These are phyloP conservation scores for Coreoperca whiteheadi DNA, from an alignment of 2,113 vertebrate genomes.

Conservation along the genomic window DNA sequence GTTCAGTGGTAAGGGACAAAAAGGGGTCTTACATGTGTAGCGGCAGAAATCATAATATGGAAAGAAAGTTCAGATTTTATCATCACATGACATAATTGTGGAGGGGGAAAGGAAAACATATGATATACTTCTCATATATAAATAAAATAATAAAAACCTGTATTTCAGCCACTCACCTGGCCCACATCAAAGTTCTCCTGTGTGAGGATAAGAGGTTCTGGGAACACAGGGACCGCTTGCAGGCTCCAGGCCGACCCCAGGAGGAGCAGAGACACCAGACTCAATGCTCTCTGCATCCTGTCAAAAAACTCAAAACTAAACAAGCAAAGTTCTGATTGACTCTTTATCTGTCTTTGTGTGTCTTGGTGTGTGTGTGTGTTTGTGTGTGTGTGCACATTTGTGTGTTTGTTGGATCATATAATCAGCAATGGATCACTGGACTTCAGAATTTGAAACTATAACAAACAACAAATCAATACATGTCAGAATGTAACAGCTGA, in stretches of 20 bases:
- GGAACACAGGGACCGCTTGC: constrained; percentile 24
- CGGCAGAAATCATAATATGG: background rate
- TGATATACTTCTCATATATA: background rate
- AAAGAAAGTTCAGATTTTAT: background rate
- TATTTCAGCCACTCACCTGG: constrained; percentile 80
- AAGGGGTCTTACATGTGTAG: too few species aligned
- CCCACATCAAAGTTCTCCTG: constrained; percentile 89
- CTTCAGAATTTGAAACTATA: constrained; percentile 60
- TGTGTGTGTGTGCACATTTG: background rate
- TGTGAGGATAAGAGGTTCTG: constrained; percentile 64
- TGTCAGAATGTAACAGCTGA: constrained; percentile 25
- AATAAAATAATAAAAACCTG: background rate
- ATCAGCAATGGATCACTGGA: constrained; percentile 40
- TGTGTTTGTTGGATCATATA: constrained; percentile 25
- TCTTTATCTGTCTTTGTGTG: constrained; percentile 19
- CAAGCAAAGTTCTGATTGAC: constrained; percentile 34
- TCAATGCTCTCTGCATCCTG: constrained; percentile 51
- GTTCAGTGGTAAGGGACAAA: background rate
- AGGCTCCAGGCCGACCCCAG: constrained; percentile 41
- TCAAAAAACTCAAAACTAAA: background rate
- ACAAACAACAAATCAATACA: constrained; percentile 55
- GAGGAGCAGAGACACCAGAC: constrained; percentile 51
- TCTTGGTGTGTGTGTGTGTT: background rate
- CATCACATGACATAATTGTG: background rate
- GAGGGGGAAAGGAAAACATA: background rate